phyloP scores from a whole-genome alignment of 2,113 vertebrate species.

The Nothocercus nigrocapillus region DNA sequence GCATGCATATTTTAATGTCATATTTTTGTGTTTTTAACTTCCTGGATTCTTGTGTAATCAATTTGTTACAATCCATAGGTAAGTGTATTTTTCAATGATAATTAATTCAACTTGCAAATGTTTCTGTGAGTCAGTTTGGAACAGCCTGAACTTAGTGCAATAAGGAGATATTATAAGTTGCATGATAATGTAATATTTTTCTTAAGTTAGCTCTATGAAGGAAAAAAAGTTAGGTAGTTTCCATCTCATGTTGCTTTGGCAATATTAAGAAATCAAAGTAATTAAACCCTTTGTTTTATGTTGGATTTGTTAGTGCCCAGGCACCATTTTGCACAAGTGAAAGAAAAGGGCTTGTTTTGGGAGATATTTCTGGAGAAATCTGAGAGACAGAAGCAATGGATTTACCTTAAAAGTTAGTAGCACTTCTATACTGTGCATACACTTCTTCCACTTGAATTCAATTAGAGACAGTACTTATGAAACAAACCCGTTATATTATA shows the following conservation, averaged over 20 bases:
- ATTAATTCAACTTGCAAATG: constrained; percentile 27
- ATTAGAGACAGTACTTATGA: background rate
- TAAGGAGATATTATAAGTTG: background rate
- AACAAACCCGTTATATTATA: background rate
- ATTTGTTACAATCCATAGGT: background rate
- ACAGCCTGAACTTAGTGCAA: background rate
- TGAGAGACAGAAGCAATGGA: background rate
- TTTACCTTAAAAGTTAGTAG: background rate
- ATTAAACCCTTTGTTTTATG: background rate
- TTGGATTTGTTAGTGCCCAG: background rate
- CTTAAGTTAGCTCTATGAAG: background rate
- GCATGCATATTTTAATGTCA: background rate
- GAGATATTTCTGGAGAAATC: background rate
- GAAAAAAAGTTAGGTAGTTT: background rate
- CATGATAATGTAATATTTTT: background rate
- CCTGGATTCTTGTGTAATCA: constrained; percentile 10
- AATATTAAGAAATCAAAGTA: background rate
- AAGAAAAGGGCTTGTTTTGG: background rate
- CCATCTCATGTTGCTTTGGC: background rate
- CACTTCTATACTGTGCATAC: background rate
- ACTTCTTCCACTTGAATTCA: background rate
- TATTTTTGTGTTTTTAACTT: background rate
- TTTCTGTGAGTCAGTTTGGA: constrained; percentile 14
- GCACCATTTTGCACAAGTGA: background rate
- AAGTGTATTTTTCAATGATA: constrained; percentile 16